Evolutionary conservation across 35 echinoderm and acorn worm species (phyloP), one percentile per base, ranked within the genome.

Genomic region (Strongylocentrotus purpuratus): DNA sequence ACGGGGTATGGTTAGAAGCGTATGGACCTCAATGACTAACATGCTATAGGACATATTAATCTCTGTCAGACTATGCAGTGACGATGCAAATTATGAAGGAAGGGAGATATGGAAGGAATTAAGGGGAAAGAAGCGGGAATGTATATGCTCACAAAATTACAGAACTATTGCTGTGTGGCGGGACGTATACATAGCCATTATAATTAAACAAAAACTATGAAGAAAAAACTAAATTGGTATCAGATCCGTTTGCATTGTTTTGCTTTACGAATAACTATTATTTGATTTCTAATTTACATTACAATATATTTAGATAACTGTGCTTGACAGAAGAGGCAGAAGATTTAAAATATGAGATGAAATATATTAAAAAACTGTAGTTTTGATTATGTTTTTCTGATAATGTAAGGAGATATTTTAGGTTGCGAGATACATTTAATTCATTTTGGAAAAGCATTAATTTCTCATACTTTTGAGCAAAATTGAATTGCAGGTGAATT

Each of bases 1-100:
- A 46, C 32, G 32, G n/a, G 32, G 33, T 17, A 41, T 0, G 33
- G 87, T 35, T 22, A 78, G 65, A n/a, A 89, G 87, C 32, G 87
- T 46, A 45, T 45, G 25, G 9, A 10, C 87, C 87, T 89, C 87
- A 89, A 89, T 89, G 32, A 89, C 87, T 89, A 89, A 45, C 87
- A 89, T 45, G 87, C 20, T 31, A 46, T 78, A 28, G 65, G 65
- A 78, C 28, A 78, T 78, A 78, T 78, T 78, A 78, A 78, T 78
- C 65, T 78, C 28, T 78, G 65, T 78, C 65, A 78, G 65, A 78
- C 65, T 78, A 78, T 78, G 7, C 65, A 78, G 65, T 78, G 65
- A 78, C 65, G 20, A 78, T 78, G 65, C 65, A 78, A 78, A 78
- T 78, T 78, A 78, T 78, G 65, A 78, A 14, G 52, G 52, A 59